Conservation (phyloP, 1,140 invertebrate species). For the Steinernema feltiae region DNA sequence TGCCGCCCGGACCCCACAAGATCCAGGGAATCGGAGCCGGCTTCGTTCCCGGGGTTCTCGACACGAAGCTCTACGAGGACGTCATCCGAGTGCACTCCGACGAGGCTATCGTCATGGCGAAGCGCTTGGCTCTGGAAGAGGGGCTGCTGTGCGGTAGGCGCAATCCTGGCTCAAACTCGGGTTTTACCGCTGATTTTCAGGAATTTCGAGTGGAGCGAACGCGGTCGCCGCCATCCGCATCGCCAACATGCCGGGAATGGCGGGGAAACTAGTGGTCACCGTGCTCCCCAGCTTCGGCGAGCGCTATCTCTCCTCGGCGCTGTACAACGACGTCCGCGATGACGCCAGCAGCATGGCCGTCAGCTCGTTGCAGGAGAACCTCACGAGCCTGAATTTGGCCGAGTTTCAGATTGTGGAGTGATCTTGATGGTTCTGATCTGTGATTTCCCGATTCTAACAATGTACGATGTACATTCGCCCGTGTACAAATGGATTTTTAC, state of each 20-base stretch:
- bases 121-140: constrained; percentile 32
- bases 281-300: constrained; percentile 55
- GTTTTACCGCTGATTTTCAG: too few species aligned
- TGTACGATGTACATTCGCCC: too few species aligned
- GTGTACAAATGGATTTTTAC: too few species aligned
- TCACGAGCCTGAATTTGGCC: constrained; percentile 37
- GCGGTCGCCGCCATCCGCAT: constrained; percentile 45
- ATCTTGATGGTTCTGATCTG: too few species aligned
- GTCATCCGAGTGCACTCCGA: constrained; percentile 28
- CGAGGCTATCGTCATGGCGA: constrained; percentile 35
- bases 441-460: too few species aligned
- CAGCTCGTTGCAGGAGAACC: constrained; percentile 46
- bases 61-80: constrained; percentile 36
- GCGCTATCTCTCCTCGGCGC: constrained; percentile 50
- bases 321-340: constrained; percentile 48
- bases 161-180: too few species aligned
- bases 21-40: constrained; percentile 43
- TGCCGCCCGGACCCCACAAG: constrained; percentile 21
- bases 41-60: constrained; percentile 26
- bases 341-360: constrained; percentile 43
- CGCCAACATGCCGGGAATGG: constrained; percentile 44
- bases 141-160: too few species aligned
- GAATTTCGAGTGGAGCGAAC: constrained; percentile 55
- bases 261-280: constrained; percentile 53
- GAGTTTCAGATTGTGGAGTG: background rate